Conservation (phyloP, 2,888 invertebrate genomes). For the Heliconius aoede region DNA sequence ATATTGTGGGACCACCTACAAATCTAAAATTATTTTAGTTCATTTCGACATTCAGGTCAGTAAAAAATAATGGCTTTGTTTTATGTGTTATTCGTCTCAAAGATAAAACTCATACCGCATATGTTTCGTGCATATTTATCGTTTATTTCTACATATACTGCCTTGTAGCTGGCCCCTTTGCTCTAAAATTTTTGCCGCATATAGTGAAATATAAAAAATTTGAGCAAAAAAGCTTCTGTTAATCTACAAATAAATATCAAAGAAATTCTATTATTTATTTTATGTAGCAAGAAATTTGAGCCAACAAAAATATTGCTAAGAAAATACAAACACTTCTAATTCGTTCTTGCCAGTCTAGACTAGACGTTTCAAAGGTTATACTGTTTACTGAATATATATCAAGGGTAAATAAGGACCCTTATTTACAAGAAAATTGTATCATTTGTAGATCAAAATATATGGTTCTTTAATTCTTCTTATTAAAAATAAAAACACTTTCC, state of each 20-base stretch:
- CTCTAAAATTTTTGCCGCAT: background rate
- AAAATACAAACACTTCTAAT: conserved; percentile 10
- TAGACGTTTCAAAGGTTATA: conserved; percentile 14
- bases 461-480: background rate
- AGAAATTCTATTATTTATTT: conserved; percentile 5
- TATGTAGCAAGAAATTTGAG: background rate
- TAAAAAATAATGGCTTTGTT: conserved; percentile 22
- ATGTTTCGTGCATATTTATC: conserved; percentile 21
- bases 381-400: conserved; percentile 18
- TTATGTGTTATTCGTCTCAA: conserved; percentile 17
- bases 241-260: background rate
- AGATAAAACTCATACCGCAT: conserved; percentile 23
- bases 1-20: background rate
- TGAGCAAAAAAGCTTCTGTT: background rate
- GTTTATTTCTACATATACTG: conserved; percentile 7
- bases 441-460: background rate
- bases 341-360: conserved; percentile 17
- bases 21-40: background rate
- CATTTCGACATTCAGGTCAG: conserved; percentile 20
- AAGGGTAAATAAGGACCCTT: background rate
- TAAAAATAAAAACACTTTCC: background rate
- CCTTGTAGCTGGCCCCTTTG: conserved; percentile 15
- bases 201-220: background rate
- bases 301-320: conserved; percentile 1
- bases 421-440: background rate